These are phyloP conservation scores for Heliconius hortense DNA, from an alignment of 2,888 invertebrate species.

Conservation along the genomic window DNA sequence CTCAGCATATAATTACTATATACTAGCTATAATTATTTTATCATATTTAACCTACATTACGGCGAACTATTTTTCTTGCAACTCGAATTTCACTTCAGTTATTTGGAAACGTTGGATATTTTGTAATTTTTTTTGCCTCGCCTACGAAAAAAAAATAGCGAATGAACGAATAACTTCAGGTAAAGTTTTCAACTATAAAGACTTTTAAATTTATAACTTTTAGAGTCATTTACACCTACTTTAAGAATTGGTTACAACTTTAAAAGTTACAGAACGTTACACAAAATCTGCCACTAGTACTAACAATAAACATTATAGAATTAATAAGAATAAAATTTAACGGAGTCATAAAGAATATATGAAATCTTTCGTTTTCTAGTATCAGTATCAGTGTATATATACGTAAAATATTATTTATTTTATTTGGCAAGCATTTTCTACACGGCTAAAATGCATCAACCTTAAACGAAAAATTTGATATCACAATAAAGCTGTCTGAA, in stretches of 20 bases:
- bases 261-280: not conserved
- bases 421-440: not conserved
- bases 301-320: no score
- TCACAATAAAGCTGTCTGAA: conserved; percentile 12
- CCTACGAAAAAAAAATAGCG: not conserved
- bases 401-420: conserved; percentile 3
- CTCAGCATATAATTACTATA: conserved; percentile 35
- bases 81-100: conserved; percentile 20
- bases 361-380: not conserved
- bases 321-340: no score
- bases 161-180: not conserved
- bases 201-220: not conserved
- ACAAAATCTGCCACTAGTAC: no score
- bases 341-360: no score
- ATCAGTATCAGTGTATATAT: not conserved
- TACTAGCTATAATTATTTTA: conserved; percentile 32
- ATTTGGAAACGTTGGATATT: not conserved
- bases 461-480: conserved; percentile 6
- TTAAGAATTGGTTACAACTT: not conserved
- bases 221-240: not conserved
- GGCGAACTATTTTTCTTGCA: conserved; percentile 17
- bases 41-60: conserved; percentile 33
- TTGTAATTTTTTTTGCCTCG: not conserved
- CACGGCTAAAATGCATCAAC: not conserved
- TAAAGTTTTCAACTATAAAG: not conserved